Evolutionary conservation across 2,113 vertebrate genomes (phyloP), one percentile per base, ranked within the genome.

Genomic region (Marmota monax): DNA sequence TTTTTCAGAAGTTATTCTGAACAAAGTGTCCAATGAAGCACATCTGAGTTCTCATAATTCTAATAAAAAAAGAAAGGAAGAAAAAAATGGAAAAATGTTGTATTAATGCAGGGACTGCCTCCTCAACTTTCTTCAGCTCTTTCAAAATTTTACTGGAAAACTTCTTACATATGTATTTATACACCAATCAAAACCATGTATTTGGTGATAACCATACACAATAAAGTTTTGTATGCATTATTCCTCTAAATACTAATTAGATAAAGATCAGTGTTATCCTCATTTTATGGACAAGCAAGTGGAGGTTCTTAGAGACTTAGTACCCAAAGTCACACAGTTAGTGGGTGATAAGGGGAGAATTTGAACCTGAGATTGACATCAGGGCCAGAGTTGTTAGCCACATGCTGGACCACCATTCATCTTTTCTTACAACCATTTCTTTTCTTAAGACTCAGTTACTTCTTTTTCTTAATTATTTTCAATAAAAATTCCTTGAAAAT

Each of bases 71-170:
- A 63, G 7, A 0, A 25, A 61, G 23, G 23, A 27, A 63, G 23
- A 27, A 23, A 63, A 63, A 63, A 27, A 34, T 39, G 61, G 90
- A 27, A 70, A n/a, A 86, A 84, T n/a, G 12, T 79, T 34, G 20
- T 25, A 14, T 39, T 4, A 77, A 95, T 5, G 23, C 2, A 51
- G 42, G 7, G 13, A 6, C 42, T 80, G 48, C 37, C 23, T 45
- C 27, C 32, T 93, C 63, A 76, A 65, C 37, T 92, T 72, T 77
- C 53, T 73, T 90, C 67, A 69, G 37, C 9, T 83, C 29, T 85
- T 85, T 48, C 32, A 32, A 42, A 84, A 14, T 88, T 94, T 94
- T 69, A 77, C 67, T 86, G 29, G n/a, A 78, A 84, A 89, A 82
- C 3, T 61, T 93, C 27, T 39, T 65, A 25, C 45, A 90, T 74